A percentile compares a stretch with the other conserved stretches of the same genome.
Conservation (phyloP, 2,797 vertebrate species). For the Hippocampus kuda region DNA sequence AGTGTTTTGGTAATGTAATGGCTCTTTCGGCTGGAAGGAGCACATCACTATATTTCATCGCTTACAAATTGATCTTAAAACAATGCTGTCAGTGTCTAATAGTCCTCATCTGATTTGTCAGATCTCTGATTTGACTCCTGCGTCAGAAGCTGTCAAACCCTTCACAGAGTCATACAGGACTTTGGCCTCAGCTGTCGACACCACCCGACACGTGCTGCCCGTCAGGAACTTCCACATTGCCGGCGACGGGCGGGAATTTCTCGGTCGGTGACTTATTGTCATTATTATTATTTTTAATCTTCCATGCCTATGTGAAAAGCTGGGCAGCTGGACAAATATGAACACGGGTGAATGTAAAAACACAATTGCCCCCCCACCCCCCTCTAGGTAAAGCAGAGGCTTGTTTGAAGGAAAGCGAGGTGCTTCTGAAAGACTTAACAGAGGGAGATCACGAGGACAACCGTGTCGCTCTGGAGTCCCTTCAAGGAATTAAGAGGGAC, state of each 20-base stretch:
- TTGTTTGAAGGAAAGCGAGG: conserved; percentile 58
- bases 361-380: neutral
- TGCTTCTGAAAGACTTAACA: conserved; percentile 56
- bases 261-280: conserved; percentile 60
- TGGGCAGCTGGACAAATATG: neutral
- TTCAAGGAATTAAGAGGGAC: conserved; percentile 59
- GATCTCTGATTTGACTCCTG: conserved; percentile 66
- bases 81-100: neutral
- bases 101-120: conserved; percentile 34
- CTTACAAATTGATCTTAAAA: neutral
- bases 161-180: conserved; percentile 73
- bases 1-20: too few species aligned
- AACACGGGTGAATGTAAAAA: neutral
- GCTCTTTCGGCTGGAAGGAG: too few species aligned
- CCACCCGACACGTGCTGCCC: conserved; percentile 73
- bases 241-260: conserved; percentile 58
- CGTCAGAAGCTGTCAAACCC: conserved; percentile 42
- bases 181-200: conserved; percentile 75
- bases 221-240: conserved; percentile 71
- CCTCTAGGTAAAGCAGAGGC: conserved; percentile 58
- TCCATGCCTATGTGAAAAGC: neutral
- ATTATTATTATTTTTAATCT: neutral
- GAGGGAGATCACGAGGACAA: conserved; percentile 40
- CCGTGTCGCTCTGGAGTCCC: conserved; percentile 33
- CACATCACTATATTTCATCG: too few species aligned